Conservation (phyloP, 2,113 vertebrate species). For the Myiopsitta monachus region DNA sequence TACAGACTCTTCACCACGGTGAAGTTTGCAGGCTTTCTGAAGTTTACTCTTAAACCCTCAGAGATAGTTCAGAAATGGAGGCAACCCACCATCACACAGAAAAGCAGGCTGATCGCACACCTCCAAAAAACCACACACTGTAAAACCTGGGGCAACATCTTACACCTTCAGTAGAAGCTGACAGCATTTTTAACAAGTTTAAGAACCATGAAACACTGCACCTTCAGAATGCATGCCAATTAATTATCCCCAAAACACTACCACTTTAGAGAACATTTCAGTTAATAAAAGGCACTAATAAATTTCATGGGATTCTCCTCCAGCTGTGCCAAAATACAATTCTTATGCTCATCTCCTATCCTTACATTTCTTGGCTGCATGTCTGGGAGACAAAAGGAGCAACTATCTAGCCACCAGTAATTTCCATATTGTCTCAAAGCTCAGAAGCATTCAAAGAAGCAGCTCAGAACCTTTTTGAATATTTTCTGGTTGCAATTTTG, state of each 20-base stretch:
- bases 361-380: not conserved
- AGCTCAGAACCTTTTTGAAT: not conserved
- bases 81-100: not conserved
- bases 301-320: not conserved
- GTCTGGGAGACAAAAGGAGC: not conserved
- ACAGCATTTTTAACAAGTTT: not conserved
- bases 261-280: not conserved
- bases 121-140: not conserved
- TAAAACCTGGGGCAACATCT: not conserved
- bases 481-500: not conserved
- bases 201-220: not conserved
- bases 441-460: not conserved
- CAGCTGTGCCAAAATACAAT: not conserved
- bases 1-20: accelerated
- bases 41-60: not conserved
- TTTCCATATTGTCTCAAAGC: not conserved
- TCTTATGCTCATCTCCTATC: not conserved
- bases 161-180: not conserved
- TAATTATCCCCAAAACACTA: not conserved
- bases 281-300: not conserved
- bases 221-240: not conserved
- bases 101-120: not conserved
- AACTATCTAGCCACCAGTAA: not conserved
- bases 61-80: not conserved
- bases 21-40: not conserved